Conservation (phyloP, 2,113 vertebrate species). For the Microtus pennsylvanicus region DNA sequence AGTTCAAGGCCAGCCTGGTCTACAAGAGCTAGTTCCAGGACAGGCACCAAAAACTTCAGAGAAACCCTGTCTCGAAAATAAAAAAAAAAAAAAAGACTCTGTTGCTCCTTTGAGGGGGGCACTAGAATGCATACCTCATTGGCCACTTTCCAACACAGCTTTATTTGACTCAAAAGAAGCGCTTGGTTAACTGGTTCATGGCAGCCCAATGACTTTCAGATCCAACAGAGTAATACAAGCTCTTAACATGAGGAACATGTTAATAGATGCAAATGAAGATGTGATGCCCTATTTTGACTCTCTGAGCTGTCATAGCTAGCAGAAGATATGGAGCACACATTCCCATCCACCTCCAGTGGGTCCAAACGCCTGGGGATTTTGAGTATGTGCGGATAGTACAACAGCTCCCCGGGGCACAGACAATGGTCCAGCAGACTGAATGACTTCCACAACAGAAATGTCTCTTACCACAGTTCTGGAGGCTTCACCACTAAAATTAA, state of each 20-base stretch:
- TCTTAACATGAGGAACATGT: slow-evolving; percentile 35
- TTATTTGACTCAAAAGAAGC: slow-evolving; percentile 17
- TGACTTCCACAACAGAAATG: background rate
- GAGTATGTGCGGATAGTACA: background rate
- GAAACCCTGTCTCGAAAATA: too few species aligned
- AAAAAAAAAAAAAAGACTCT: background rate
- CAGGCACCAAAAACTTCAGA: too few species aligned
- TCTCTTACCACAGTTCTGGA: background rate
- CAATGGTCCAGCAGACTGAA: background rate
- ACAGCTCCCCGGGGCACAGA: background rate
- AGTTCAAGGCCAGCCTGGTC: too few species aligned
- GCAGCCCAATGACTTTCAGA: slow-evolving; percentile 19
- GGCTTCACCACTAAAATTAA: background rate
- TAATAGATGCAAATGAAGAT: slow-evolving; percentile 40
- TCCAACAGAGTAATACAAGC: background rate
- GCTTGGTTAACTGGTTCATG: background rate
- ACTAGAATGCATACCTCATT: background rate
- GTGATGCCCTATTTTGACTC: slow-evolving; percentile 7
- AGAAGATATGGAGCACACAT: background rate
- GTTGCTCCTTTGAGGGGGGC: background rate
- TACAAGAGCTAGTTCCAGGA: too few species aligned
- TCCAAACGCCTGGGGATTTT: background rate
- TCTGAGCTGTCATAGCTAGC: background rate
- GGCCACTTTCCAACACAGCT: background rate
- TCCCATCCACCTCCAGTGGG: background rate